phyloP scores from a whole-genome alignment of 2,113 vertebrate genomes.

The Noturus placidus region DNA sequence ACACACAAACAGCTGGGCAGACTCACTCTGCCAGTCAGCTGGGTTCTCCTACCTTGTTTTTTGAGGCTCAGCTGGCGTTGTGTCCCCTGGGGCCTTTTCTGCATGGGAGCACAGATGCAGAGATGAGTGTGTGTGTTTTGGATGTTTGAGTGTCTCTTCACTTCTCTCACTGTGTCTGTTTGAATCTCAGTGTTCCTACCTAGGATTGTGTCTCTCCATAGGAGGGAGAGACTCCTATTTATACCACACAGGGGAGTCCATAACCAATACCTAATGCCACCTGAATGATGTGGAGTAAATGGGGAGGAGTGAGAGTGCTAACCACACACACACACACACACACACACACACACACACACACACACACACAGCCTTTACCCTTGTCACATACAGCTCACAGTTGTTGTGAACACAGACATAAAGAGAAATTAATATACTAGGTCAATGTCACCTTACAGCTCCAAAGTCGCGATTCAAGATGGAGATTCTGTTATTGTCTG shows the following conservation, averaged over 20 bases:
- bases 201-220: slow-evolving; percentile 60
- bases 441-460: background rate
- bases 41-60: slow-evolving; percentile 79
- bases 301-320: slow-evolving; percentile 47
- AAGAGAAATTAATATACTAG: background rate
- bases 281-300: slow-evolving; percentile 70
- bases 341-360: slow-evolving; percentile 52
- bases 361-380: background rate
- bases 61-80: slow-evolving; percentile 73
- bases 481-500: background rate
- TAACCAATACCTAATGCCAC: slow-evolving; percentile 71
- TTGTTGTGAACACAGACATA: background rate
- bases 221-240: slow-evolving; percentile 67
- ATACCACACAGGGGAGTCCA: slow-evolving; percentile 67
- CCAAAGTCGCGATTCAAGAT: background rate
- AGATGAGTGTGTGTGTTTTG: slow-evolving; percentile 41
- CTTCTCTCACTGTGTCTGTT: slow-evolving; percentile 33
- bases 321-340: slow-evolving; percentile 60
- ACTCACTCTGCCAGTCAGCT: slow-evolving; percentile 68
- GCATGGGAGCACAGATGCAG: slow-evolving; percentile 72
- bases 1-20: slow-evolving; percentile 51
- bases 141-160: slow-evolving; percentile 33
- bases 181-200: slow-evolving; percentile 57
- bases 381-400: background rate
- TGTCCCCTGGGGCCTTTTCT: slow-evolving; percentile 69